Base-by-base conservation (phyloP, 2,888 invertebrate genomes). In the Hecatera dysodea region DNA sequence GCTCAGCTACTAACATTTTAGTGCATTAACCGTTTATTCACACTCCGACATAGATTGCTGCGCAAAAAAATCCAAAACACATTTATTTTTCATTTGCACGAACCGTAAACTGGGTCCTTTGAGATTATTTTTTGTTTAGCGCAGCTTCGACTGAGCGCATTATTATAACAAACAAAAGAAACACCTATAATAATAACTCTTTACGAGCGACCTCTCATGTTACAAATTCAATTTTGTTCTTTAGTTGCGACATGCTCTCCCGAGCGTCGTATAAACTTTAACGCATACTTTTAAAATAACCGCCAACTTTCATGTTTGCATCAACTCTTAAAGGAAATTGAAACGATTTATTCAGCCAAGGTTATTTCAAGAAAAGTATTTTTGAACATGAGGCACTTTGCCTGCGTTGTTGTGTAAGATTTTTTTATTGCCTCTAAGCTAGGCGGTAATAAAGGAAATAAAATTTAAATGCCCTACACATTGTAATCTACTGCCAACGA, bases 221-320 rank as follows among this genome's bases (percentile, higher is more conserved):
- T 92, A 88, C 93, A 89, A 90, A 89, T 91, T 92, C 91, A 91
- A 92, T 92, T 93, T 93, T 90, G 89, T 90, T 90, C 88, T 88
- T 84, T 88, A 89, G 83, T 83, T 80, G 86, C 82, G 86, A 84
- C 82, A 86, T 82, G 86, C 83, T 84, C 83, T 82, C 86, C 68
- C 67, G 82, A 83, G 84, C 82, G 79, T 86, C 87, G 87, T 89
- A 89, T 89, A 90, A 86, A 88, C 86, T 89, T 88, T 83, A 86
- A 86, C 86, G 86, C 86, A 81, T 80, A 87, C 86, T 88, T 85
- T 87, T 89, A 90, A 91, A 92, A 91, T 90, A 90, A 88, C 87
- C 87, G 78, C 87, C 86, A 87, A 88, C 83, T 86, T 88, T 84
- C 85, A 85, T 88, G 86, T 87, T 89, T 87, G 86, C 85, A 85